Evolutionary conservation across 2,888 invertebrate genomes (phyloP).

Genomic region (Pristionchus maxplancki): DNA sequence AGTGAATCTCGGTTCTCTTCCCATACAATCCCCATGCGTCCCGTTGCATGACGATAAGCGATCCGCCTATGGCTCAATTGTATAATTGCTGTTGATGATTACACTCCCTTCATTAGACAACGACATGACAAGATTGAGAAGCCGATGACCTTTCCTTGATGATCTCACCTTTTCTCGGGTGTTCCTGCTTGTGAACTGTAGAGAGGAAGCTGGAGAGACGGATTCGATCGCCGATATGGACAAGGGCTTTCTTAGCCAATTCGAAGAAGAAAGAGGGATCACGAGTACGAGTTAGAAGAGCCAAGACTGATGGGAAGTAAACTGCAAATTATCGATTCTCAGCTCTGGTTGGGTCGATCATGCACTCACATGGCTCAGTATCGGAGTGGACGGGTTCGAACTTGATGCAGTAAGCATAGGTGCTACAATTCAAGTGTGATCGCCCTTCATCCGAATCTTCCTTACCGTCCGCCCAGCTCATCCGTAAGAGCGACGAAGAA

Average conservation of each 20-base stretch:
- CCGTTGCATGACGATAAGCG: neutral
- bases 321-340: neutral
- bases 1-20: slow-evolving; percentile 13
- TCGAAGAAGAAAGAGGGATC: slow-evolving; percentile 39
- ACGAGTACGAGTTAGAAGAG: slow-evolving; percentile 3
- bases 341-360: neutral
- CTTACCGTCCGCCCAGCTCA: slow-evolving; percentile 20
- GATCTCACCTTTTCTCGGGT: slow-evolving; percentile 41
- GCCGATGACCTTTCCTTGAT: too few relatives aligned
- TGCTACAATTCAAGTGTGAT: neutral
- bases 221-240: neutral
- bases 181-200: neutral
- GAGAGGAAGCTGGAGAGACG: neutral
- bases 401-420: slow-evolving; percentile 37
- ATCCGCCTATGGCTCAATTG: neutral
- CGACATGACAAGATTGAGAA: too few relatives aligned
- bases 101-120: too few relatives aligned
- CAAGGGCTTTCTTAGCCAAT: neutral
- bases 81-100: neutral
- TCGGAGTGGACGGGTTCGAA: neutral
- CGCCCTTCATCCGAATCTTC: too few relatives aligned
- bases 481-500: slow-evolving; percentile 26
- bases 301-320: slow-evolving; percentile 16
- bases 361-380: neutral
- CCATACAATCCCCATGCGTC: neutral